Evolutionary conservation across 2,888 invertebrate species (phyloP).

Genomic region (Cenopis cana): DNA sequence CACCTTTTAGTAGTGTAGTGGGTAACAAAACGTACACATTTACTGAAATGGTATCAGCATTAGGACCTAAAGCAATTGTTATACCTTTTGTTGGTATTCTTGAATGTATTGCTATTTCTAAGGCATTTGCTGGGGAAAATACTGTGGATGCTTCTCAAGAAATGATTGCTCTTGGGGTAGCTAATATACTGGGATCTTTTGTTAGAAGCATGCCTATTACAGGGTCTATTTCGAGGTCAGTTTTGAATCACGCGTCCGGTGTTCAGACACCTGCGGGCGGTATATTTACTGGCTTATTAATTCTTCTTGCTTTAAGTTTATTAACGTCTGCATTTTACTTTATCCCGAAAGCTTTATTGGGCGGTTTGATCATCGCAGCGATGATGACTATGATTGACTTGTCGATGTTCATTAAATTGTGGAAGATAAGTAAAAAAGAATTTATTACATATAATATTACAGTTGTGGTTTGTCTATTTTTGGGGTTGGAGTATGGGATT

Average conservation of each 20-base stretch:
- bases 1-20: conserved; percentile 84
- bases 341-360: conserved; percentile 91
- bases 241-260: conserved; percentile 93
- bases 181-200: conserved; percentile 91
- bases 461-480: conserved; percentile 37
- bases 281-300: conserved; percentile 87
- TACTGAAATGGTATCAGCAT: conserved; percentile 79
- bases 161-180: conserved; percentile 90
- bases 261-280: conserved; percentile 91
- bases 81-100: conserved; percentile 87
- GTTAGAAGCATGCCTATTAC: conserved; percentile 91
- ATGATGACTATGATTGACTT: conserved; percentile 92
- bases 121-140: conserved; percentile 88
- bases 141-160: conserved; percentile 92
- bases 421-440: conserved; percentile 88
- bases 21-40: conserved; percentile 83
- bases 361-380: conserved; percentile 92
- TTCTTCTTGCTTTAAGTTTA: conserved; percentile 89
- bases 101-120: conserved; percentile 87
- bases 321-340: conserved; percentile 90
- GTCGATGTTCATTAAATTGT: conserved; percentile 83
- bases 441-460: conserved; percentile 44
- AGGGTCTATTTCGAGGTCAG: conserved; percentile 91
- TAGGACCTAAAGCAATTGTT: conserved; percentile 82
- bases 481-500: conserved; percentile 47